Percentiles rank a stretch among this genome's conserved stretches.
These are phyloP conservation scores for Cheirogaleus medius DNA, from an alignment of 2,113 vertebrate genomes.

Conservation along the genomic window DNA sequence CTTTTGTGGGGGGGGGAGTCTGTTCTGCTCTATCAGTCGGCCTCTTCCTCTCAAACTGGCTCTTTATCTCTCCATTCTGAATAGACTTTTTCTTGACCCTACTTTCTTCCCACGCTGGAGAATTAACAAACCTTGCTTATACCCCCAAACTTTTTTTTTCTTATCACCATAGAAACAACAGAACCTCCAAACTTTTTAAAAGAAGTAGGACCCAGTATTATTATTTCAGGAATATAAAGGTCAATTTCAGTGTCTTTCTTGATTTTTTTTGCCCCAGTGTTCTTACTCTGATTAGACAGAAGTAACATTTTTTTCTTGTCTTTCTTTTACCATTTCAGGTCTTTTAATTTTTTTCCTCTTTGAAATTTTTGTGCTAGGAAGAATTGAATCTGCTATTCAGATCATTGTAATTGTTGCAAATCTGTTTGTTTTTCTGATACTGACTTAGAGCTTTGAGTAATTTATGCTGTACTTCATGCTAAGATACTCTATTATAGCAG, in stretches of 20 bases:
- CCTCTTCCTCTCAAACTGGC: background rate
- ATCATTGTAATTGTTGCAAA: background rate
- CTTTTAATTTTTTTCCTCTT: background rate
- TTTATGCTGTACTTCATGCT: constrained; percentile 28
- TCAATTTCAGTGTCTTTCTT: constrained; percentile 43
- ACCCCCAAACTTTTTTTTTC: background rate
- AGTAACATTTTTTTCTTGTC: constrained; percentile 28
- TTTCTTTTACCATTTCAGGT: constrained; percentile 1
- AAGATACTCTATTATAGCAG: background rate
- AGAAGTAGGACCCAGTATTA: background rate
- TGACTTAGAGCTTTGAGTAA: background rate
- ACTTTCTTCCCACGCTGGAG: background rate
- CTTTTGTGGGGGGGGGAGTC: background rate
- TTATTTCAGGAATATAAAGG: constrained; percentile 48
- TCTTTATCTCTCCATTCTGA: background rate
- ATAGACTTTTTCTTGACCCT: background rate
- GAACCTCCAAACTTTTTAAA: background rate
- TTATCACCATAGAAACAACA: too few species aligned
- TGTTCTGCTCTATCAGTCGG: background rate
- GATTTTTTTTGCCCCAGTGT: background rate
- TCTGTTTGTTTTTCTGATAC: background rate
- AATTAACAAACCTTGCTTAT: background rate
- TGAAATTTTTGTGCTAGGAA: background rate
- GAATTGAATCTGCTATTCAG: background rate
- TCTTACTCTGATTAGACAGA: background rate